A percentile compares a stretch with the other conserved stretches of the same genome.
Conservation (phyloP, 2,888 invertebrate genomes). For the Volucella bombylans region DNA sequence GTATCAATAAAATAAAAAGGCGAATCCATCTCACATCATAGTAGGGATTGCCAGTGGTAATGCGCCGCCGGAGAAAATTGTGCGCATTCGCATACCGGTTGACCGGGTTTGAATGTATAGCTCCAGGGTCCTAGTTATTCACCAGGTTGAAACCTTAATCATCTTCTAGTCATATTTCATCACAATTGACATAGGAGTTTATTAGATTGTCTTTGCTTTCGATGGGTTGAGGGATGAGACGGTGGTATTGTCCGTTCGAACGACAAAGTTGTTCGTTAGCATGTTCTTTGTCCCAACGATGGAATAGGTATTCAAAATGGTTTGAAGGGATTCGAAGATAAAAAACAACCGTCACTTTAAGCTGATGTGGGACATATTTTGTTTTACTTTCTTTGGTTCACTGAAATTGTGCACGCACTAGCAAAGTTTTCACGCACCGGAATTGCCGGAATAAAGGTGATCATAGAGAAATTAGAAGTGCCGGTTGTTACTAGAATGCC, state of each 20-base stretch:
- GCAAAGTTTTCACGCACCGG: too few relatives aligned
- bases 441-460: too few relatives aligned
- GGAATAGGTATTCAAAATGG: too few relatives aligned
- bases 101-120: constrained; percentile 24
- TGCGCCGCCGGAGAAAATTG: constrained; percentile 31
- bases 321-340: too few relatives aligned
- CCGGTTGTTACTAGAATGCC: too few relatives aligned
- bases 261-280: constrained; percentile 1
- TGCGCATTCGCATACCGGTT: constrained; percentile 20
- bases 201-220: constrained; percentile 45
- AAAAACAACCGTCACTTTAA: too few relatives aligned
- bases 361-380: too few relatives aligned
- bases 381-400: too few relatives aligned
- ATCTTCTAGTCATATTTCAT: constrained; percentile 67
- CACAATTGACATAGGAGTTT: constrained; percentile 64
- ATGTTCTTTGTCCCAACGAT: background rate
- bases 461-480: too few relatives aligned
- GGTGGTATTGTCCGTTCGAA: background rate
- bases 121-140: constrained; percentile 27
- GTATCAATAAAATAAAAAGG: constrained; percentile 65
- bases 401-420: too few relatives aligned
- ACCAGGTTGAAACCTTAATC: constrained; percentile 65
- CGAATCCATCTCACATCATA: constrained; percentile 58
- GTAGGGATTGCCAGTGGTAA: constrained; percentile 34
- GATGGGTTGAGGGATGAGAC: background rate